A percentile compares a stretch with the other conserved stretches of the same genome.
phyloP scores from a whole-genome alignment of 2,113 vertebrate species.

The Cathartes aura region DNA sequence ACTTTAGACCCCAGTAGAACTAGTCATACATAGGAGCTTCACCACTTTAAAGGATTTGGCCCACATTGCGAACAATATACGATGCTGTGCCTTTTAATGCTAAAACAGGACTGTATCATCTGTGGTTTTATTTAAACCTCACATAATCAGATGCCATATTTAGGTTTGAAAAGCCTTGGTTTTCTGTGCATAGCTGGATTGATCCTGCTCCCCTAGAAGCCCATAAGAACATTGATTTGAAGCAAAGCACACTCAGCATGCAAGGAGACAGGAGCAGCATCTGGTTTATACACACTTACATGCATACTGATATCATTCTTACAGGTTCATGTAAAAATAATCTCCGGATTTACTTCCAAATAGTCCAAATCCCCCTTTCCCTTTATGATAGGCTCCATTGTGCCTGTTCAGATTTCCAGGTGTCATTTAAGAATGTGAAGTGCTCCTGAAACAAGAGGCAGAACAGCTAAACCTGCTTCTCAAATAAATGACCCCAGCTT shows the following conservation, averaged over 20 bases:
- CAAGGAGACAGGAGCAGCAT: neutral
- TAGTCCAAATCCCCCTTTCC: slow-evolving; percentile 20
- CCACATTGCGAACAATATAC: neutral
- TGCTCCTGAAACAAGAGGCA: neutral
- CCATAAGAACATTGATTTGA: neutral
- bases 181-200: neutral
- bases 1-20: neutral
- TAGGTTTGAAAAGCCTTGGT: neutral
- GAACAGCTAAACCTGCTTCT: neutral
- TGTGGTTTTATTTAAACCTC: neutral
- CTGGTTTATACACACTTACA: slow-evolving; percentile 16
- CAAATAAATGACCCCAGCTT: neutral
- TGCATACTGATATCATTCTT: slow-evolving; percentile 27
- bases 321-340: slow-evolving; percentile 55
- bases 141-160: neutral
- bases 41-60: neutral
- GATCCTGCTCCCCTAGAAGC: neutral
- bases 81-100: neutral
- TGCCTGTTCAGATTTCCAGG: slow-evolving; percentile 30
- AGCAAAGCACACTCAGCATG: neutral
- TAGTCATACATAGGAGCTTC: neutral
- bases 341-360: slow-evolving; percentile 56
- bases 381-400: neutral
- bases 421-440: slow-evolving; percentile 20
- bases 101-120: neutral